Percentiles rank a stretch among this genome's conserved stretches.
Evolutionary conservation across 2,888 invertebrate genomes (phyloP).

Genomic region (Lasioglossum calceatum): DNA sequence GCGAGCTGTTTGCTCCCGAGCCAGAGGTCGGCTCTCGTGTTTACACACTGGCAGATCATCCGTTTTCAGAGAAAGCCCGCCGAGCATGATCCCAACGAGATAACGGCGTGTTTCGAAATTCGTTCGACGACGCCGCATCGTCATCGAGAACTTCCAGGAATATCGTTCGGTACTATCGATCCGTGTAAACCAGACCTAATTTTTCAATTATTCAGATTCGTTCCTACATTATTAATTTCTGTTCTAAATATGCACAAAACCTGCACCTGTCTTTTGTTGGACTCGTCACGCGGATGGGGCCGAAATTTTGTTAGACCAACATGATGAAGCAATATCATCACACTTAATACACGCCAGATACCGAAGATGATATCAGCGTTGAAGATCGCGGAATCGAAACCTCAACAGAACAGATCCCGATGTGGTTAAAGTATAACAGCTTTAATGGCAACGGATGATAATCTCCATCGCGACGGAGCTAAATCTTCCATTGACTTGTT

Average conservation of each 20-base stretch:
- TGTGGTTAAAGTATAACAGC: not conserved
- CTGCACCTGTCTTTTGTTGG: too few relatives aligned
- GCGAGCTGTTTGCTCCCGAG: slow-evolving; percentile 31
- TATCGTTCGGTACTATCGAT: not conserved
- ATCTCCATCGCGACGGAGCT: not conserved
- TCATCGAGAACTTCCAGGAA: not conserved
- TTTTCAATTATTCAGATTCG: too few relatives aligned
- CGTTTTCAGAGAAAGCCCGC: slow-evolving; percentile 47
- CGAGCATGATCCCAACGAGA: slow-evolving; percentile 44
- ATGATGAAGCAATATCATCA: not conserved
- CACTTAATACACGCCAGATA: not conserved
- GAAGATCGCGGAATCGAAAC: not conserved
- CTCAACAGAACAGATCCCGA: not conserved
- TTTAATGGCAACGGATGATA: not conserved
- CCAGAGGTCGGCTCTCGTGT: slow-evolving; percentile 52
- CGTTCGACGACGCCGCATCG: not conserved
- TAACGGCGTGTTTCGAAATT: slow-evolving; percentile 43
- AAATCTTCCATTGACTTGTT: slow-evolving; percentile 12
- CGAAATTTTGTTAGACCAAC: not conserved
- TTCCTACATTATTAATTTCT: too few relatives aligned
- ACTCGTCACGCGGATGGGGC: not conserved
- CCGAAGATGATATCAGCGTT: not conserved
- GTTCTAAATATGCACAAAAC: too few relatives aligned
- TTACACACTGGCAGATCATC: slow-evolving; percentile 50
- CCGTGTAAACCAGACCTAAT: not conserved